These are phyloP conservation scores for Ophion slaviceki DNA, from an alignment of 2,888 invertebrate genomes.

Conservation along the genomic window DNA sequence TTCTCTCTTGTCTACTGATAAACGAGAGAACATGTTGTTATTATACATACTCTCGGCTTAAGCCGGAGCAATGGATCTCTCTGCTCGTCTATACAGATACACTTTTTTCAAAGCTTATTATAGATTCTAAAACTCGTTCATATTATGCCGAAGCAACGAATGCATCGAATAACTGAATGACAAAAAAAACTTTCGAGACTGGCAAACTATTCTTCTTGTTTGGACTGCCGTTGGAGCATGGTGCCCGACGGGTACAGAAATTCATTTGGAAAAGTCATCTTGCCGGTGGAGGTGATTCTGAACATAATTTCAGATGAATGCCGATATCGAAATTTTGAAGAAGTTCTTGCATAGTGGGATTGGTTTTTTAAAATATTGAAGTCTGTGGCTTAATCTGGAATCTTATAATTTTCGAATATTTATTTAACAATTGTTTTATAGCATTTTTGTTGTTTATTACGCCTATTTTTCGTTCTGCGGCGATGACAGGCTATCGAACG, in stretches of 20 bases:
- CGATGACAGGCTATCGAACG: no score
- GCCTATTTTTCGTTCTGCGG: no score
- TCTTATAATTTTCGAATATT: no score
- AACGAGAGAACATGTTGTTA: constrained; percentile 73
- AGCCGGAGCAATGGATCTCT: constrained; percentile 50
- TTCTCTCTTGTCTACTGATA: constrained; percentile 81
- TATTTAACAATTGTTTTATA: no score
- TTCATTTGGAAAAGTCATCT: neutral
- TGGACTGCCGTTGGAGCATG: neutral
- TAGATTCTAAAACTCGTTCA: constrained; percentile 63
- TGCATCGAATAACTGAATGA: constrained; percentile 45
- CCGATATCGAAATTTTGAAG: no score
- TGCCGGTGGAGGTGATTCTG: no score
- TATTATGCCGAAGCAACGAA: constrained; percentile 56
- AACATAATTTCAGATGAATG: no score
- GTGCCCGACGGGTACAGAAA: neutral
- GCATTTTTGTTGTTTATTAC: no score
- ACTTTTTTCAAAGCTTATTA: constrained; percentile 56
- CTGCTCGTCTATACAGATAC: constrained; percentile 17
- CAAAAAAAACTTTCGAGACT: constrained; percentile 15
- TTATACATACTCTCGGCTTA: constrained; percentile 62
- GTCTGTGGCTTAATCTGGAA: no score
- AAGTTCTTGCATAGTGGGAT: no score
- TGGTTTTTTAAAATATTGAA: no score
- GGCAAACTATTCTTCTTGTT: constrained; percentile 2